Conservation (phyloP, 1,140 invertebrate species). For the Paralvinella palmiformis region DNA sequence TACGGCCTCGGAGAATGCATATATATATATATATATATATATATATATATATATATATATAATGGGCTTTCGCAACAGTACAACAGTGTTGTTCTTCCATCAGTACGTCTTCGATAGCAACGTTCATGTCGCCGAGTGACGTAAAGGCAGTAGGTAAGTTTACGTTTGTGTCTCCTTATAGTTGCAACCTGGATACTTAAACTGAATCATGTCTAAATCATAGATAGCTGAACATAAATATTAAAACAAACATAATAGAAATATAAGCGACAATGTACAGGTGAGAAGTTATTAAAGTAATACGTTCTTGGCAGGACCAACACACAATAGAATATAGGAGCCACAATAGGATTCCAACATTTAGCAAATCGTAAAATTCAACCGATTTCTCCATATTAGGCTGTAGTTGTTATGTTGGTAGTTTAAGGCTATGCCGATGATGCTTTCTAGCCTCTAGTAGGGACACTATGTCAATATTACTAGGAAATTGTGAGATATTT, state of each 20-base stretch:
- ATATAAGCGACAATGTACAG: background rate
- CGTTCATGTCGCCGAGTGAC: background rate
- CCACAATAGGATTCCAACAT: no score
- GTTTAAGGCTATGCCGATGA: no score
- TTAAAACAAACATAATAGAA: background rate
- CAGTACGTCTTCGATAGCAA: background rate
- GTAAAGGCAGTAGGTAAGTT: background rate
- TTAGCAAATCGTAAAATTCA: no score
- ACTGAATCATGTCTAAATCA: background rate
- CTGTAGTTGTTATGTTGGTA: no score
- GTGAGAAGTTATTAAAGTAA: background rate
- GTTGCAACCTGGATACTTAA: conserved; percentile 1
- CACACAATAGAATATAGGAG: no score
- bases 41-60: no score
- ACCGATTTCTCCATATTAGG: no score
- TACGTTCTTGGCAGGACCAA: background rate
- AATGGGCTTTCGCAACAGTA: background rate
- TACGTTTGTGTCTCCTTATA: background rate
- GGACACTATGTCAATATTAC: no score
- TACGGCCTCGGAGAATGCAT: no score
- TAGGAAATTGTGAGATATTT: no score
- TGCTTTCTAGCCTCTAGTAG: no score
- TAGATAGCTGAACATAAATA: background rate
- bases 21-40: no score
- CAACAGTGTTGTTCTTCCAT: background rate